Base-by-base conservation (phyloP, 2,113 vertebrate species). In the Poicephalus gulielmi region DNA sequence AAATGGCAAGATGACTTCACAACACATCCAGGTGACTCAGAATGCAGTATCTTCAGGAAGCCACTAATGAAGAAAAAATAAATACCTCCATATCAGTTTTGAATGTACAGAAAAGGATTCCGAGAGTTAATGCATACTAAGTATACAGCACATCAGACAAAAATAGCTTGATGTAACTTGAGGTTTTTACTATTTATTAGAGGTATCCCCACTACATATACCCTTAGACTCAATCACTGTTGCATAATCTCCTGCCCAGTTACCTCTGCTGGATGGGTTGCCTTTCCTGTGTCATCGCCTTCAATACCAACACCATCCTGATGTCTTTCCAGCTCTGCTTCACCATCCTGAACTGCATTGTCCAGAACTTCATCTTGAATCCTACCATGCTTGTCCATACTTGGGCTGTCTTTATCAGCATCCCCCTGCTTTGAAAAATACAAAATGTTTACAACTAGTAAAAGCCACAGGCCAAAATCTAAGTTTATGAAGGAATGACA, bases 311-410 rank as follows among this genome's bases (percentile, higher is more conserved):
- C 63, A 75, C 5, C 66, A 80, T 59, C 79, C 52, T 66, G 81
- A 73, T 35, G 46, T 13, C 20, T 82, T 88, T 83, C 60, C 49
- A 83, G 33, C n/a, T 83, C 49, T 83, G 52, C 52, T 37, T 75
- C 80, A 70, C n/a, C 53, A 43, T n/a, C 17, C 28, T 67, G 78
- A 78, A 76, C 25, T 2, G 0, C 37, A 23, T 9, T 77, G 50
- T 90, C 73, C 37, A 98, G 96, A 86, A 96, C 43, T 22, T 98
- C 95, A 44, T 89, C 84, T n/a, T 81, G 90, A 47, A 83, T 25
- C 5, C 23, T 35, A 5, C 95, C 80, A 39, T 84, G 60, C 87
- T 64, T 81, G 15, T 95, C 91, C 30, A 84, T 24, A 22, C 53
- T n/a, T 28, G 95, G 94, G 25, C 89, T 94, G 14, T 87, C 67